Evolutionary conservation across 2,797 vertebrate species (phyloP).

Genomic region (Hoplostethus mediterraneus): DNA sequence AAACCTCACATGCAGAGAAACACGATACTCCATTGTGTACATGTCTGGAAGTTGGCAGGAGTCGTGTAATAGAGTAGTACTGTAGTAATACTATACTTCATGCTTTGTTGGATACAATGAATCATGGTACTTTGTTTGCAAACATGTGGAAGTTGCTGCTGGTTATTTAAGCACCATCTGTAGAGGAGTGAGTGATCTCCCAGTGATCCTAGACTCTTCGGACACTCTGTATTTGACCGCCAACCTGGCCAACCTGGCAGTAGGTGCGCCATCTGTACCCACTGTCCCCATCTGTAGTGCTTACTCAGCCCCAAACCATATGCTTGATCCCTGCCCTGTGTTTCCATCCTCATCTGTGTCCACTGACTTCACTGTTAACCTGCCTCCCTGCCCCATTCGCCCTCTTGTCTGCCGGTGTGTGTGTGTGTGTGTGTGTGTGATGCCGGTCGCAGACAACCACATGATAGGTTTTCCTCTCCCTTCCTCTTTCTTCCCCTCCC

Average conservation of each 20-base stretch:
- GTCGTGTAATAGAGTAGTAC: no score
- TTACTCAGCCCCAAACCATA: slow-evolving; percentile 52
- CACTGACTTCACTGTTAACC: slow-evolving; percentile 16
- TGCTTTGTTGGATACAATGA: no score
- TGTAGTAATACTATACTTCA: no score
- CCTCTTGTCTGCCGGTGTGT: slow-evolving; percentile 7
- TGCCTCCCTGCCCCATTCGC: background rate
- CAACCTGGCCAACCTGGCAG: slow-evolving; percentile 52
- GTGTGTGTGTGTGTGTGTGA: slow-evolving; percentile 4
- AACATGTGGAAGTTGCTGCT: no score
- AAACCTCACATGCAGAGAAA: no score
- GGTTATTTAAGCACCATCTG: no score
- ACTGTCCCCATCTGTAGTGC: slow-evolving; percentile 49
- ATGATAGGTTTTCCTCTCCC: background rate
- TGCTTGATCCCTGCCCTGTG: slow-evolving; percentile 33
- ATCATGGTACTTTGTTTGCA: no score
- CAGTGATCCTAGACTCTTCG: background rate
- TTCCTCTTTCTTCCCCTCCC: background rate
- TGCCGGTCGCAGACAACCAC: slow-evolving; percentile 6
- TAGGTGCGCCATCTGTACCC: slow-evolving; percentile 58
- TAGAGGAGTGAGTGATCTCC: background rate
- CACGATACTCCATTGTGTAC: no score
- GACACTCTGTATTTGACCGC: slow-evolving; percentile 34
- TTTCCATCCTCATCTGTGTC: slow-evolving; percentile 26
- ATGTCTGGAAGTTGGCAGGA: no score